Evolutionary conservation across 2,113 vertebrate genomes (phyloP).

Genomic region (Hypomesus transpacificus): DNA sequence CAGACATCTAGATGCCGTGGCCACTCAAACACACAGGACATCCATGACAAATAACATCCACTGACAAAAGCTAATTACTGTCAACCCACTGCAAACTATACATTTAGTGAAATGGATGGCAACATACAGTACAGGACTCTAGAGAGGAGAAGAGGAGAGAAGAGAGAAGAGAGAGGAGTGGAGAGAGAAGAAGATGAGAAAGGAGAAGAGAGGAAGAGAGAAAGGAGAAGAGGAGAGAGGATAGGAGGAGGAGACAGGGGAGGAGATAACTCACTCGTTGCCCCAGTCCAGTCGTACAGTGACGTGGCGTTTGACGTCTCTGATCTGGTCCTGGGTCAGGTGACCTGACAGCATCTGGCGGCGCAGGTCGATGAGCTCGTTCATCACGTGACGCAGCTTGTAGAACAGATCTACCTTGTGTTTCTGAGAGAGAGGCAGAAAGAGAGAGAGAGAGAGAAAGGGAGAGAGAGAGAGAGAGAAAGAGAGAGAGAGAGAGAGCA

Average conservation of each 20-base stretch:
- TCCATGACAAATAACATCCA: no score
- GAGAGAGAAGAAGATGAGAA: neutral
- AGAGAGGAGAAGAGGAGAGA: slow-evolving; percentile 43
- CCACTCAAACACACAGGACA: neutral
- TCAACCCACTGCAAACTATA: no score
- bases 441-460: slow-evolving; percentile 10
- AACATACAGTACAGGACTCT: no score
- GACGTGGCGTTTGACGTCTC: slow-evolving; percentile 93
- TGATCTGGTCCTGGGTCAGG: slow-evolving; percentile 93
- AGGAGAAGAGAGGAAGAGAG: neutral
- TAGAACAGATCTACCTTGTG: slow-evolving; percentile 98
- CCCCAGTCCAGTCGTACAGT: slow-evolving; percentile 97
- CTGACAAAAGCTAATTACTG: no score
- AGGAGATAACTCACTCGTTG: slow-evolving; percentile 85
- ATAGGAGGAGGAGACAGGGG: neutral
- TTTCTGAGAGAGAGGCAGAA: slow-evolving; percentile 70
- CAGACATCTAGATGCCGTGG: no score
- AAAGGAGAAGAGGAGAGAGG: slow-evolving; percentile 1
- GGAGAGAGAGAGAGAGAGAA: neutral
- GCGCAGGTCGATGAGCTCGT: slow-evolving; percentile 94
- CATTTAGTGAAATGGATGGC: no score
- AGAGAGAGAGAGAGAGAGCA: neutral
- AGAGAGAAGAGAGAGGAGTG: neutral
- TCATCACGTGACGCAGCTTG: slow-evolving; percentile 97
- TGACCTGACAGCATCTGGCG: slow-evolving; percentile 92